These are phyloP conservation scores for Brevimyrus niger DNA, from an alignment of 2,113 vertebrate species.

Conservation along the genomic window DNA sequence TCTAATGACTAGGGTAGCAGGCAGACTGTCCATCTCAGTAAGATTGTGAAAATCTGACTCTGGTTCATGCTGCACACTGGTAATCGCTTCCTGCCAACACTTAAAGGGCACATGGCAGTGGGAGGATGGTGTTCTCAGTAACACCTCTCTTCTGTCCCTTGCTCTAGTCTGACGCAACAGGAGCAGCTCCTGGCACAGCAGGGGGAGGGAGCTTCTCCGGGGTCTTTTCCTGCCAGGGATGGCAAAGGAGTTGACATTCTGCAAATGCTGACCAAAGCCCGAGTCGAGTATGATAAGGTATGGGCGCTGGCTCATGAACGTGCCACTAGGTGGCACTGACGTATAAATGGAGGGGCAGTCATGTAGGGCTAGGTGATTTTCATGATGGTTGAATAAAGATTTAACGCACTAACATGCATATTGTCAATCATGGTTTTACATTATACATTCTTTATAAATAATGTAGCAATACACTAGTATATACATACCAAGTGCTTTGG, in stretches of 20 bases:
- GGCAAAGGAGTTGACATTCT: constrained; percentile 81
- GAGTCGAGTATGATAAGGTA: constrained; percentile 87
- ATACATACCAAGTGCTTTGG: neutral
- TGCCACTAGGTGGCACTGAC: constrained; percentile 19
- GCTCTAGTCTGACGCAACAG: constrained; percentile 72
- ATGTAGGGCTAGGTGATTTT: neutral
- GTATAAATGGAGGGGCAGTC: neutral
- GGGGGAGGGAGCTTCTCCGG: constrained; percentile 56
- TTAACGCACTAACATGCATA: neutral
- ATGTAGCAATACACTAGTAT: neutral
- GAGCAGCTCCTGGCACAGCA: constrained; percentile 75
- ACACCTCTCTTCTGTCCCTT: neutral
- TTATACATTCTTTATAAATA: neutral
- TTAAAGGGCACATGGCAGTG: constrained; percentile 1
- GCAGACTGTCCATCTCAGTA: neutral
- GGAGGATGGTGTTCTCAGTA: neutral
- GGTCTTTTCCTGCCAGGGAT: constrained; percentile 50
- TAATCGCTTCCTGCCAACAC: neutral
- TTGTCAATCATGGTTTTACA: neutral
- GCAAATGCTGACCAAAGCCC: constrained; percentile 86
- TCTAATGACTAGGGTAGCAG: neutral
- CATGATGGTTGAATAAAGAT: neutral
- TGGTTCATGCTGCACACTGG: neutral
- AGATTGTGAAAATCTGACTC: neutral
- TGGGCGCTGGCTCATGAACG: neutral